Conservation (phyloP, 37 sponge, comb jelly and placozoan species). For the Petrosia ficiformis region DNA sequence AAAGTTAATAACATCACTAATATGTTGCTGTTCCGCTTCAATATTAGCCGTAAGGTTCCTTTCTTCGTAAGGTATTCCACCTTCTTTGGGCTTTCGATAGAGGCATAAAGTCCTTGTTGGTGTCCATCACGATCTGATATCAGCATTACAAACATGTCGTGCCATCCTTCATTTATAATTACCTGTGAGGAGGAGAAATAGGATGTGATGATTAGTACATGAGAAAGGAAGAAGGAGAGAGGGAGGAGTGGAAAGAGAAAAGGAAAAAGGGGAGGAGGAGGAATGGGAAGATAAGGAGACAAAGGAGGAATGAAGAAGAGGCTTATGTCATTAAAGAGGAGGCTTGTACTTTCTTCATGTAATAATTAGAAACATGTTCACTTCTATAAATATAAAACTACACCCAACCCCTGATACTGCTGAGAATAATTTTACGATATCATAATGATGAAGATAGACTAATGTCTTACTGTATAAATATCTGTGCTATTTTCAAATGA, state of each 20-base stretch:
- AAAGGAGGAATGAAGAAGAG: too few species aligned
- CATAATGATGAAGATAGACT: too few species aligned
- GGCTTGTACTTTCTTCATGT: too few species aligned
- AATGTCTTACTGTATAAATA: too few species aligned
- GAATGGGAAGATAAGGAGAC: too few species aligned
- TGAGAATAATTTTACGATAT: too few species aligned
- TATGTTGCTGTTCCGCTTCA: slow-evolving; percentile 60
- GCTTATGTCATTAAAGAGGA: too few species aligned
- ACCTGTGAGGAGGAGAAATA: slow-evolving; percentile 20
- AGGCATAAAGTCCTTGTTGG: slow-evolving; percentile 31
- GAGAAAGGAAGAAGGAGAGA: neutral
- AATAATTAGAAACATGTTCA: too few species aligned
- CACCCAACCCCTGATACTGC: too few species aligned
- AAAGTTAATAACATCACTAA: slow-evolving; percentile 72
- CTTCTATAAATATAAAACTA: too few species aligned
- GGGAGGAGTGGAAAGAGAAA: neutral
- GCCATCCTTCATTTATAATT: slow-evolving; percentile 73
- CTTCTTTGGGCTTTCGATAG: slow-evolving; percentile 67
- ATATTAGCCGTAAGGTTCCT: slow-evolving; percentile 46
- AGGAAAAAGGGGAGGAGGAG: neutral
- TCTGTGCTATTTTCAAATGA: too few species aligned
- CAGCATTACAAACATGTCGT: slow-evolving; percentile 66
- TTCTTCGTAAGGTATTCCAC: slow-evolving; percentile 35
- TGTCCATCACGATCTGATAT: neutral
- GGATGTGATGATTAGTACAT: neutral